Percentiles rank a stretch among this genome's conserved stretches.
These are phyloP conservation scores for Urocynchramus pylzowi DNA, from an alignment of 2,113 vertebrate species.

Conservation along the genomic window DNA sequence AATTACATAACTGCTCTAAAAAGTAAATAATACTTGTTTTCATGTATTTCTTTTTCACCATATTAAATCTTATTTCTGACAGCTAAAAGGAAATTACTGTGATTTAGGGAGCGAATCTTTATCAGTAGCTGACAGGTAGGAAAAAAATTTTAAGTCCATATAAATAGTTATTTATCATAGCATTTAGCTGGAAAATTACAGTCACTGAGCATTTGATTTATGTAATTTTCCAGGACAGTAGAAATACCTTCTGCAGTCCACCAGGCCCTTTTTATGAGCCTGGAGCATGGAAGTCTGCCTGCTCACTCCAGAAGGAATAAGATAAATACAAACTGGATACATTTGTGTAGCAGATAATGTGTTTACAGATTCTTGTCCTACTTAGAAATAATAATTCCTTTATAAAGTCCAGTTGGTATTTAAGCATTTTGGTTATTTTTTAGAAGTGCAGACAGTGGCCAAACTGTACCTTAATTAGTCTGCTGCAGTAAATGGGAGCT, in stretches of 20 bases:
- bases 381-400: neutral
- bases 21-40: constrained; percentile 38
- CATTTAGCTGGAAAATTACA: constrained; percentile 68
- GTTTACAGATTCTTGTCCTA: neutral
- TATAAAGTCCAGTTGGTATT: neutral
- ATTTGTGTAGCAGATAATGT: neutral
- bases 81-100: constrained; percentile 69
- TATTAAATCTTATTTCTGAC: constrained; percentile 71
- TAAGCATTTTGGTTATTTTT: neutral
- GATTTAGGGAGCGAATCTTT: constrained; percentile 74
- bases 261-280: constrained; percentile 14
- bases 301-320: neutral
- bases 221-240: constrained; percentile 36
- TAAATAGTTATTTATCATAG: constrained; percentile 73
- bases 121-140: constrained; percentile 66
- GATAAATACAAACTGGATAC: constrained; percentile 15
- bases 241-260: constrained; percentile 44
- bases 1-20: constrained; percentile 39
- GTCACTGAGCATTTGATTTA: constrained; percentile 60
- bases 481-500: neutral
- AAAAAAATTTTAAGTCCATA: constrained; percentile 59
- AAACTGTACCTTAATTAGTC: neutral
- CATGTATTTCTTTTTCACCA: constrained; percentile 58
- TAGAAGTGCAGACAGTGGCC: neutral
- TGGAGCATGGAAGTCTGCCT: constrained; percentile 30